Conservation (phyloP, 2,888 invertebrate genomes). For the Parnassius orleans region DNA sequence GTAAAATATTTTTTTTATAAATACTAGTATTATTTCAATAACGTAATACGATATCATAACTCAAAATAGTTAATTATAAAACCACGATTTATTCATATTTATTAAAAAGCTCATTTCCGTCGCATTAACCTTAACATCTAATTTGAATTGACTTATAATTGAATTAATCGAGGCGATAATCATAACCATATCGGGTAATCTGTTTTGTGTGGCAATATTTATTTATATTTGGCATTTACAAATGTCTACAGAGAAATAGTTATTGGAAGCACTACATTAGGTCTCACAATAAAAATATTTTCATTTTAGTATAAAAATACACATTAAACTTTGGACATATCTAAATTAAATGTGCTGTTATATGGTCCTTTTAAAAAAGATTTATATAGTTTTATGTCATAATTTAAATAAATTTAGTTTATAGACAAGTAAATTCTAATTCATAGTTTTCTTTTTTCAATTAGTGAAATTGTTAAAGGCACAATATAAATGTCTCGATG, state of each 20-base stretch:
- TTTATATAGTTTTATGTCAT: not conserved
- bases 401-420: not conserved
- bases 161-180: constrained; percentile 18
- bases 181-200: constrained; percentile 33
- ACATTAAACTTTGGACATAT: constrained; percentile 22
- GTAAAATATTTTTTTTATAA: constrained; percentile 7
- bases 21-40: constrained; percentile 4
- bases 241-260: constrained; percentile 27
- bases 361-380: no score
- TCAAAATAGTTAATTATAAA: constrained; percentile 11
- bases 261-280: constrained; percentile 61
- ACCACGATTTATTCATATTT: constrained; percentile 21
- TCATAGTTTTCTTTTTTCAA: constrained; percentile 8
- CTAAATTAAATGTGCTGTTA: constrained; percentile 6
- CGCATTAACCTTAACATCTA: constrained; percentile 34
- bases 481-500: constrained; percentile 32
- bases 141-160: constrained; percentile 31
- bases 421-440: no score
- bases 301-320: constrained; percentile 31
- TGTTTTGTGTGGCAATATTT: constrained; percentile 34
- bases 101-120: constrained; percentile 35
- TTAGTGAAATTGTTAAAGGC: constrained; percentile 33
- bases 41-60: constrained; percentile 8
- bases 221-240: constrained; percentile 53
- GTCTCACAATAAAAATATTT: constrained; percentile 31